Evolutionary conservation across 1,140 invertebrate genomes (phyloP).

Genomic region (Littorina saxatilis): DNA sequence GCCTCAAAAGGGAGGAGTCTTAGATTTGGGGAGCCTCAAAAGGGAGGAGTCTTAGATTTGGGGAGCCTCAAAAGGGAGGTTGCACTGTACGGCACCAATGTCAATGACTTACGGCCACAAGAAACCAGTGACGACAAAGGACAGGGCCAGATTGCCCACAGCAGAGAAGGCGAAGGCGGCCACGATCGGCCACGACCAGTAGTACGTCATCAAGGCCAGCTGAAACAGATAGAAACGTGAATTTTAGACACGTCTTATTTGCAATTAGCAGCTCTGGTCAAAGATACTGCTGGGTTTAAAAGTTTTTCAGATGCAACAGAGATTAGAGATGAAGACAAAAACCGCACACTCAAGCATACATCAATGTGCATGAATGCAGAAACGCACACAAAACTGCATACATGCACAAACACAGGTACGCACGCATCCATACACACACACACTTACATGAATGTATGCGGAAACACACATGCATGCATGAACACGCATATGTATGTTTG

Average conservation of each 20-base stretch:
- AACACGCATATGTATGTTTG: not conserved
- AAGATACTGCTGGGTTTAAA: too few relatives aligned
- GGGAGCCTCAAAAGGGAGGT: too few relatives aligned
- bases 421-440: not conserved
- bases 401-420: not conserved
- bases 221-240: too few relatives aligned
- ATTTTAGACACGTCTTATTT: not conserved
- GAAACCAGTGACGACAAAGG: conserved; percentile 80
- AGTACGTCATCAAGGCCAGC: conserved; percentile 79
- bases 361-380: not conserved
- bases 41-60: too few relatives aligned
- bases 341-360: too few relatives aligned
- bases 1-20: too few relatives aligned
- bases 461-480: not conserved
- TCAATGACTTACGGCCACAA: conserved; percentile 54
- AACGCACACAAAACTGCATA: not conserved
- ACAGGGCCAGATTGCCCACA: conserved; percentile 79
- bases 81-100: too few relatives aligned
- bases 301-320: too few relatives aligned
- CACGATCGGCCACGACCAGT: conserved; percentile 81
- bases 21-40: too few relatives aligned
- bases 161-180: conserved; percentile 79
- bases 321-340: too few relatives aligned
- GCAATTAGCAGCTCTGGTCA: not conserved
- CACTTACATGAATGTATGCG: not conserved